Evolutionary conservation across 2,888 invertebrate genomes (phyloP).

Genomic region (Pammene aurita): DNA sequence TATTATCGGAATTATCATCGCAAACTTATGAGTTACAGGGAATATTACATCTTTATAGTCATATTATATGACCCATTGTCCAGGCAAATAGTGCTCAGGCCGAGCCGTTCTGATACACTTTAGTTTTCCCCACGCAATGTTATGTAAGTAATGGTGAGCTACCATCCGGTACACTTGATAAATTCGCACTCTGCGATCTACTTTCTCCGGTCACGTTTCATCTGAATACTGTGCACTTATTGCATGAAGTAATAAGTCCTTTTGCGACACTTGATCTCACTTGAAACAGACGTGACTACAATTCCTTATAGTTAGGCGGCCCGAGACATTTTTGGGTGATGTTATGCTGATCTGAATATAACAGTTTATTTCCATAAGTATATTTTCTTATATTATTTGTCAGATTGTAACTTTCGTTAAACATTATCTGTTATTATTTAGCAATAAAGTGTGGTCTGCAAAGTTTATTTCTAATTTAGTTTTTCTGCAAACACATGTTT

Average conservation of each 20-base stretch:
- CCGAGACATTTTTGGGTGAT: not conserved
- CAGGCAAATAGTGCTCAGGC: constrained; percentile 3
- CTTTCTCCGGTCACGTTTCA: constrained; percentile 67
- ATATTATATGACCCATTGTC: constrained; percentile 17
- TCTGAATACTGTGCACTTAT: constrained; percentile 38
- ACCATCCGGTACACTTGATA: constrained; percentile 55
- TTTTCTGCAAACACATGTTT: no score
- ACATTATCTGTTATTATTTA: no score
- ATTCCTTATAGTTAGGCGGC: constrained; percentile 4
- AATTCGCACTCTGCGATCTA: constrained; percentile 58
- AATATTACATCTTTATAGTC: constrained; percentile 1
- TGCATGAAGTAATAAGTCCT: constrained; percentile 37
- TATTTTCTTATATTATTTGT: no score
- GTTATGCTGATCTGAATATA: constrained; percentile 1
- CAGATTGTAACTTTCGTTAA: no score
- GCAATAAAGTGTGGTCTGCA: no score
- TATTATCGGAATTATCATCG: constrained; percentile 1
- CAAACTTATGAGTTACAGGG: not conserved
- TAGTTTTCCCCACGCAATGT: constrained; percentile 41
- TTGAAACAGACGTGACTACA: constrained; percentile 5
- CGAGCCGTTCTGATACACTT: constrained; percentile 6
- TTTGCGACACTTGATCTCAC: constrained; percentile 35
- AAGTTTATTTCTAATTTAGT: no score
- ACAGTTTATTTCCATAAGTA: not conserved
- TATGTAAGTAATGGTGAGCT: constrained; percentile 50